Conservation (phyloP, 2,888 invertebrate genomes). For the Pinctada fucata region DNA sequence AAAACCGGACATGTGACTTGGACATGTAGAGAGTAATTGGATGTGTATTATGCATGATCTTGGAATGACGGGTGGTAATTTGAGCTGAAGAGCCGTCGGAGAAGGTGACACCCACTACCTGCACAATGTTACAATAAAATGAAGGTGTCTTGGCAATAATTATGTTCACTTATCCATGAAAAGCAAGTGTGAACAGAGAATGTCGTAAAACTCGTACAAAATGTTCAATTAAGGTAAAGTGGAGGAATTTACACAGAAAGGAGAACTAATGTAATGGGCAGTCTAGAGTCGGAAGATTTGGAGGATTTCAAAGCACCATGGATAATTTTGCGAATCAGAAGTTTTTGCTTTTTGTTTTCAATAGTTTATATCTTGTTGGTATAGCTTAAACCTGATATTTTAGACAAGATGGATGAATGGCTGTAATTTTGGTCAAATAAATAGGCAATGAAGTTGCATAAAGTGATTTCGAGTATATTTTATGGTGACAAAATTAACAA, state of each 20-base stretch:
- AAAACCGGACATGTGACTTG: conserved; percentile 8
- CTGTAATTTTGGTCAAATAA: not conserved
- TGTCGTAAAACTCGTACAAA: not conserved
- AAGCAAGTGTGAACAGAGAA: conserved; percentile 11
- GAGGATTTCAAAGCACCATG: not conserved
- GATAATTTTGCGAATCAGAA: conserved; percentile 9
- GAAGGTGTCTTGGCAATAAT: not conserved
- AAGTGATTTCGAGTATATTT: not conserved
- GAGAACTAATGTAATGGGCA: not conserved
- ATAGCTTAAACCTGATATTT: conserved; percentile 13
- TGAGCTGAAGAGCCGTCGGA: not conserved
- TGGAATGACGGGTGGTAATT: conserved; percentile 11
- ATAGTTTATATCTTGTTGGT: not conserved
- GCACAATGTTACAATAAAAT: not conserved
- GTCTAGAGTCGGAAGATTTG: conserved; percentile 1
- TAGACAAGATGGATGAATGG: conserved; percentile 12
- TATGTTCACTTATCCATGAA: conserved; percentile 27
- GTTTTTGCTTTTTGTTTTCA: not conserved
- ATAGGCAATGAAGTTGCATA: conserved; percentile 10
- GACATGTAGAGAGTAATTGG: conserved; percentile 10
- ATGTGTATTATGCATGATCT: conserved; percentile 6
- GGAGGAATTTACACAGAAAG: not conserved
- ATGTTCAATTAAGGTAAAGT: not conserved
- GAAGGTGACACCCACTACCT: conserved; percentile 14
- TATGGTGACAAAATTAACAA: too few species aligned